phyloP scores from a whole-genome alignment of 1,140 invertebrate species.

The Drosophila suzukii region DNA sequence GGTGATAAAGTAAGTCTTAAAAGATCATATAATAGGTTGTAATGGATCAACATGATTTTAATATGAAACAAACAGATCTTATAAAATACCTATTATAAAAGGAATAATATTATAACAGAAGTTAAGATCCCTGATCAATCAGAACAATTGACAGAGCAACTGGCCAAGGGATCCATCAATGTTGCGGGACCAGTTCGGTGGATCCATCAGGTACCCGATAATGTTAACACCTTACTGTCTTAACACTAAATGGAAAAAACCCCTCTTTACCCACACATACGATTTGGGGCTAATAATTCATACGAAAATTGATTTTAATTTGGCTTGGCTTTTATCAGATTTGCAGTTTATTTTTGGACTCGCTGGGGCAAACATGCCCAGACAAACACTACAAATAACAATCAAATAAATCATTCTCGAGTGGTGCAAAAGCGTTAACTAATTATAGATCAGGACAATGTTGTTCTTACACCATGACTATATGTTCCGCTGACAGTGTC shows the following conservation, averaged over 20 bases:
- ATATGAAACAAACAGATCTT: too few relatives aligned
- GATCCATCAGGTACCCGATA: conserved; percentile 30
- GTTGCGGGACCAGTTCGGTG: neutral
- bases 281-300: conserved; percentile 29
- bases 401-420: conserved; percentile 76
- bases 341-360: conserved; percentile 34
- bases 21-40: too few relatives aligned
- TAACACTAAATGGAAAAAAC: neutral
- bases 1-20: too few relatives aligned
- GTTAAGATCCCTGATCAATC: conserved; percentile 19
- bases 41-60: too few relatives aligned
- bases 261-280: neutral
- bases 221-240: neutral
- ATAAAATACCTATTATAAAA: too few relatives aligned
- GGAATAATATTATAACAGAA: too few relatives aligned
- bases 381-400: conserved; percentile 57
- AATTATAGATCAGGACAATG: conserved; percentile 48
- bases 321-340: conserved; percentile 30
- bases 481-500: conserved; percentile 52
- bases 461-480: neutral
- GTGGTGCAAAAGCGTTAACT: conserved; percentile 45
- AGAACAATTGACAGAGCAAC: conserved; percentile 3
- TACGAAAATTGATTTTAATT: conserved; percentile 28
- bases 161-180: conserved; percentile 33
- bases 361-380: conserved; percentile 28